phyloP scores from a whole-genome alignment of 2,113 vertebrate species.

The Fregetta grallaria region DNA sequence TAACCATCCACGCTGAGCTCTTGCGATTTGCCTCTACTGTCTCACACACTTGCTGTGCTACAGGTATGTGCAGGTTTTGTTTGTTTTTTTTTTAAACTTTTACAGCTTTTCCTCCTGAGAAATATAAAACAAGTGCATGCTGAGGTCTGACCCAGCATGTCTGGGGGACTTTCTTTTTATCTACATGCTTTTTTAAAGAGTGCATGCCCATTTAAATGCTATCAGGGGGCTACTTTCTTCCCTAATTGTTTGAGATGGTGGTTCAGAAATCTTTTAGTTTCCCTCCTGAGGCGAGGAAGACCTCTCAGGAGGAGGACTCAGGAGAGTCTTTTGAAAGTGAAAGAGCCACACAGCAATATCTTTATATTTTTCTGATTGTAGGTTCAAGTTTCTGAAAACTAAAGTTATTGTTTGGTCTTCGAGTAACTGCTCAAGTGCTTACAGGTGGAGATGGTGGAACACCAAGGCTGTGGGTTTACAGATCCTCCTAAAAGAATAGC shows the following conservation, averaged over 20 bases:
- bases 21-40: rapidly evolving
- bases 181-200: not conserved
- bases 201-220: not conserved
- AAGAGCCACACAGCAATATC: not conserved
- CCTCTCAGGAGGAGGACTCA: not conserved
- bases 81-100: rapidly evolving
- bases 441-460: not conserved
- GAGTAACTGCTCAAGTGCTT: not conserved
- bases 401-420: not conserved
- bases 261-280: not conserved
- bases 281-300: not conserved
- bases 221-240: not conserved
- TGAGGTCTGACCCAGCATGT: not conserved
- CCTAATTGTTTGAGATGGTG: not conserved
- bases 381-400: not conserved
- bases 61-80: not conserved
- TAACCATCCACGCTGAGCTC: not conserved
- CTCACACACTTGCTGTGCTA: rapidly evolving
- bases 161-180: not conserved
- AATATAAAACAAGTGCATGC: not conserved
- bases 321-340: not conserved
- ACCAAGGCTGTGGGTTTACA: not conserved
- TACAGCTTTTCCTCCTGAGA: rapidly evolving
- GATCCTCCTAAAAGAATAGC: not conserved
- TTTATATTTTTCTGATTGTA: not conserved